A percentile compares a stretch with the other conserved stretches of the same genome.
Conservation (phyloP, 2,797 vertebrate genomes). For the Melanogrammus aeglefinus region DNA sequence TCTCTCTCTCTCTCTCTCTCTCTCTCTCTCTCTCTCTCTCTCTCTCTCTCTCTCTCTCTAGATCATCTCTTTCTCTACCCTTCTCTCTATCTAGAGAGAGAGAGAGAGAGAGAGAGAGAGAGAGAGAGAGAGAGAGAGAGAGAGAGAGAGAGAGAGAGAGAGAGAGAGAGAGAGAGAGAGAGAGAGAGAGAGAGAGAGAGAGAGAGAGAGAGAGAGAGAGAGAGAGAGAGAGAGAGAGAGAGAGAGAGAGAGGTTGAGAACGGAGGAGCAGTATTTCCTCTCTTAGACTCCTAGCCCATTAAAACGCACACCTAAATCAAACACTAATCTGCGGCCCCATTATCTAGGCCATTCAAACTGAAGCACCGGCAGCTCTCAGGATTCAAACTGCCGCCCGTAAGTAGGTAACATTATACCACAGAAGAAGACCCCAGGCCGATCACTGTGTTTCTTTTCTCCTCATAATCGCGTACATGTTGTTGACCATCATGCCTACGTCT, state of each 20-base stretch:
- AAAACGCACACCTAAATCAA: conserved; percentile 58
- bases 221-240: background rate
- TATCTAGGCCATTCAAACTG: conserved; percentile 21
- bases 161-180: background rate
- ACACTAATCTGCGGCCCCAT: conserved; percentile 55
- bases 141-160: conserved; percentile 36
- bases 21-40: conserved; percentile 33
- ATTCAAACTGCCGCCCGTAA: background rate
- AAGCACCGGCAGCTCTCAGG: too few species aligned
- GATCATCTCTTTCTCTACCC: conserved; percentile 50
- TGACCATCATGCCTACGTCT: background rate
- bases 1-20: conserved; percentile 26
- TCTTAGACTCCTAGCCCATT: conserved; percentile 54
- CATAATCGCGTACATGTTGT: conserved; percentile 35
- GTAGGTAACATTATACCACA: too few species aligned
- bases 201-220: background rate
- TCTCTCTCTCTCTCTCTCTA: background rate
- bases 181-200: background rate
- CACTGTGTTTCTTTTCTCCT: conserved; percentile 56
- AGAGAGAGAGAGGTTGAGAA: background rate
- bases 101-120: conserved; percentile 29
- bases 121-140: background rate
- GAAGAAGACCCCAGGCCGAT: conserved; percentile 39
- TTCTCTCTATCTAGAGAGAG: too few species aligned
- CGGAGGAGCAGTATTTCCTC: conserved; percentile 29